phyloP scores from a whole-genome alignment of 2,888 invertebrate species.

The Agrotis puta region DNA sequence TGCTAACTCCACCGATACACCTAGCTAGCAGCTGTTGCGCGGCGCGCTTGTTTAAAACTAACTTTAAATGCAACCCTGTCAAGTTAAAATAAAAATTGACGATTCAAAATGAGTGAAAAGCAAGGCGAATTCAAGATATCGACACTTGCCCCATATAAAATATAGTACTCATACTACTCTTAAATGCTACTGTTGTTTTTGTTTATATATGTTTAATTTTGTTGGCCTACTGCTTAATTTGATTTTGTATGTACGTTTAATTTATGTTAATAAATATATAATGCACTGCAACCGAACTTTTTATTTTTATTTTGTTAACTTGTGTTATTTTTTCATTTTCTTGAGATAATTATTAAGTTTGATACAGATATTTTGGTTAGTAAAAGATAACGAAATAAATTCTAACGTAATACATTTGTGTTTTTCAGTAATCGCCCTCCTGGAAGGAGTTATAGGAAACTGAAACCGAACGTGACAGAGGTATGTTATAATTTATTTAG shows the following conservation, averaged over 20 bases:
- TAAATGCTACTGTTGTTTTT: background rate
- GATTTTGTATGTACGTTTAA: background rate
- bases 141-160: conserved; percentile 16
- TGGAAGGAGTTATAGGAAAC: conserved; percentile 20
- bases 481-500: conserved; percentile 30
- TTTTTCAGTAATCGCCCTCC: conserved; percentile 60
- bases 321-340: background rate
- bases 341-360: background rate
- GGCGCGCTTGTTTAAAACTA: conserved; percentile 6
- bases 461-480: conserved; percentile 27
- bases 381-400: background rate
- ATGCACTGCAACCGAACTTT: background rate
- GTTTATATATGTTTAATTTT: background rate
- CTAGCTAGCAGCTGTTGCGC: conserved; percentile 1
- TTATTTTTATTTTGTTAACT: background rate
- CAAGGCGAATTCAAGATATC: conserved; percentile 42
- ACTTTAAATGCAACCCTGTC: background rate
- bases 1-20: background rate
- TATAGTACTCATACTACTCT: conserved; percentile 27
- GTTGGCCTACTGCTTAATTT: background rate
- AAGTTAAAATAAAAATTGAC: background rate
- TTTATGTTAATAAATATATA: background rate
- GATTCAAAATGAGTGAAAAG: conserved; percentile 28
- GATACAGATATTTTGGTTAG: background rate
- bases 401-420: conserved; percentile 18